These are phyloP conservation scores for Lasioglossum morio DNA, from an alignment of 2,888 invertebrate genomes.

Conservation along the genomic window DNA sequence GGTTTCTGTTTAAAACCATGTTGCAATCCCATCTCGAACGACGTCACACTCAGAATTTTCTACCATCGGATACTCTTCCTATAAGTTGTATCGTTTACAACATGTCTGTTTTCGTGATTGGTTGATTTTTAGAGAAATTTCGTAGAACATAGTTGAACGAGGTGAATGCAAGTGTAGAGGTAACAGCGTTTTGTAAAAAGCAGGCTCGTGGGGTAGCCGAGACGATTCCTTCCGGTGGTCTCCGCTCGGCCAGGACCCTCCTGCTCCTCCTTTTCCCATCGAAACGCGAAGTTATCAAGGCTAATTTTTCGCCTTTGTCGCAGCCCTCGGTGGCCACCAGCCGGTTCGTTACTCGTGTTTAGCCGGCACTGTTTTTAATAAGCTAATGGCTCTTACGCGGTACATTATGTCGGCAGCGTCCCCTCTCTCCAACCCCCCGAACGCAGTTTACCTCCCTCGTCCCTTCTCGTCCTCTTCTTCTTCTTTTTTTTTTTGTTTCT, in stretches of 20 bases:
- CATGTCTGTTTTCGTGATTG: not conserved
- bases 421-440: conserved; percentile 42
- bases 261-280: conserved; percentile 50
- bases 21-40: not conserved
- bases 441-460: not conserved
- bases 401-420: conserved; percentile 73
- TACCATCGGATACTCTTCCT: not conserved
- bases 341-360: conserved; percentile 73
- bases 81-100: not conserved
- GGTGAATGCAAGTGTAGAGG: not conserved
- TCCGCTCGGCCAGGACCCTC: conserved; percentile 6
- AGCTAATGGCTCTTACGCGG: conserved; percentile 83
- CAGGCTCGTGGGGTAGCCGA: conserved; percentile 42
- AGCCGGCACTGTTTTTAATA: conserved; percentile 82
- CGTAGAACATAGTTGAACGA: not conserved
- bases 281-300: conserved; percentile 78
- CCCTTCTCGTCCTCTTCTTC: conserved; percentile 24
- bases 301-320: conserved; percentile 79
- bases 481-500: conserved; percentile 30
- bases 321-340: conserved; percentile 69
- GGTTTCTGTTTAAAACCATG: not conserved
- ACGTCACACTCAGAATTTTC: not conserved
- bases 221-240: conserved; percentile 53
- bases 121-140: not conserved
- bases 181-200: conserved; percentile 39